Evolutionary conservation across 2,113 vertebrate species (phyloP).

Genomic region (Cynopterus brachyotis): DNA sequence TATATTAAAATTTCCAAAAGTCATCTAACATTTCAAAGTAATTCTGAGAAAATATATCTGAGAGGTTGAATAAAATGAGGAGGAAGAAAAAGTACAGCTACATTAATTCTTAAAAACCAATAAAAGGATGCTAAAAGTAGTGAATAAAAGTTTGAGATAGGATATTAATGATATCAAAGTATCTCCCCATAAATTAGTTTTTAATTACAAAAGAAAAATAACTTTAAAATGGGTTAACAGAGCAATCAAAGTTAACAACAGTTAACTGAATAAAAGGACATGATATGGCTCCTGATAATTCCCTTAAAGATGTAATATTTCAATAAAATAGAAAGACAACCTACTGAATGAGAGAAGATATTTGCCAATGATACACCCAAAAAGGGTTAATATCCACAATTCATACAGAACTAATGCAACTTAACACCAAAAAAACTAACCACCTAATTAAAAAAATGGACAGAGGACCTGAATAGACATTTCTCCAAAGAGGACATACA

Average conservation of each 20-base stretch:
- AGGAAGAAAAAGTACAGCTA: not conserved
- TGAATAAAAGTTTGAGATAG: not conserved
- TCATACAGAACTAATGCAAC: too few species aligned
- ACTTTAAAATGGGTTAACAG: not conserved
- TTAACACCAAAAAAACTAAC: too few species aligned
- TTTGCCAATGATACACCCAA: too few species aligned
- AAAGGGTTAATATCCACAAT: too few species aligned
- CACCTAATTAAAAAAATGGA: too few species aligned
- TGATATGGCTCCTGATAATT: not conserved
- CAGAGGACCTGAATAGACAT: too few species aligned
- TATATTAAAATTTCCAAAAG: conserved; percentile 6
- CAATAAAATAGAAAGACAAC: not conserved
- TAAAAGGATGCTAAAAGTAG: not conserved
- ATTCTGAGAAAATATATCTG: conserved; percentile 11
- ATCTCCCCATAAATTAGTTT: not conserved
- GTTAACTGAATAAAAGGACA: not conserved
- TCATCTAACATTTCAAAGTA: conserved; percentile 12
- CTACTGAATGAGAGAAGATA: too few species aligned
- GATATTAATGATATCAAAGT: not conserved
- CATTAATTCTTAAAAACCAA: conserved; percentile 24
- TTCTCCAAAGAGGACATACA: too few species aligned
- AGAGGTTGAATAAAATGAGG: not conserved
- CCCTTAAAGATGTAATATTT: not conserved
- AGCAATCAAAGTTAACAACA: not conserved
- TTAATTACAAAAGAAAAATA: conserved; percentile 39